These are phyloP conservation scores for Dendrophyllia cribrosa DNA, from an alignment of 64 coral and sea anemone species.

Conservation along the genomic window DNA sequence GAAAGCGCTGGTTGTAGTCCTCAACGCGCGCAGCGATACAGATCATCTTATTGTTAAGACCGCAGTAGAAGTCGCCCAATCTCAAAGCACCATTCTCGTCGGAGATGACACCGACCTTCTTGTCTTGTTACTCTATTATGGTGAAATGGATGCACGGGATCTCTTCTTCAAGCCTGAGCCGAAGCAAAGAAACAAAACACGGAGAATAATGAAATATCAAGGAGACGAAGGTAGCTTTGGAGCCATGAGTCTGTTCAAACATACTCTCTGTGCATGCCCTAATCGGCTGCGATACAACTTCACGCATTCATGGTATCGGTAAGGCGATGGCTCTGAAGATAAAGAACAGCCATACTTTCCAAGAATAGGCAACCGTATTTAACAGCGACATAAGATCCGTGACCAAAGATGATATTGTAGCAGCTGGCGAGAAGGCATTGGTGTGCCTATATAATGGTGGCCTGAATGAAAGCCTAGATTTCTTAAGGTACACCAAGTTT, in stretches of 20 bases:
- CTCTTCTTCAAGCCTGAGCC: conserved; percentile 42
- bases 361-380: conserved; percentile 28
- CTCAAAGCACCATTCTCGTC: background rate
- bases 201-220: conserved; percentile 29
- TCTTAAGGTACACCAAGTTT: conserved; percentile 41
- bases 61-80: background rate
- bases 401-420: background rate
- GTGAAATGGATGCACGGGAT: conserved; percentile 3
- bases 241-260: background rate
- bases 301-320: conserved; percentile 28
- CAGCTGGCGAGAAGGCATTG: conserved; percentile 26
- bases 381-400: background rate
- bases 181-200: background rate
- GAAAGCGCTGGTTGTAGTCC: conserved; percentile 5
- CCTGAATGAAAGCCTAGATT: conserved; percentile 26
- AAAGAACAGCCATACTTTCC: conserved; percentile 22
- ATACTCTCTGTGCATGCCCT: background rate
- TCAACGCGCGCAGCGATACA: conserved; percentile 11
- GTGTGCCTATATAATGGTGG: conserved; percentile 12
- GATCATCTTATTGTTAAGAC: conserved; percentile 28
- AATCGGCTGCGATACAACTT: conserved; percentile 27
- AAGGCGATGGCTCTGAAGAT: conserved; percentile 32
- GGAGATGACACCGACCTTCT: conserved; percentile 34
- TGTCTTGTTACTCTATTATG: conserved; percentile 18
- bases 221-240: background rate